Conservation (phyloP, 2,113 vertebrate species). For the Indicator indicator region DNA sequence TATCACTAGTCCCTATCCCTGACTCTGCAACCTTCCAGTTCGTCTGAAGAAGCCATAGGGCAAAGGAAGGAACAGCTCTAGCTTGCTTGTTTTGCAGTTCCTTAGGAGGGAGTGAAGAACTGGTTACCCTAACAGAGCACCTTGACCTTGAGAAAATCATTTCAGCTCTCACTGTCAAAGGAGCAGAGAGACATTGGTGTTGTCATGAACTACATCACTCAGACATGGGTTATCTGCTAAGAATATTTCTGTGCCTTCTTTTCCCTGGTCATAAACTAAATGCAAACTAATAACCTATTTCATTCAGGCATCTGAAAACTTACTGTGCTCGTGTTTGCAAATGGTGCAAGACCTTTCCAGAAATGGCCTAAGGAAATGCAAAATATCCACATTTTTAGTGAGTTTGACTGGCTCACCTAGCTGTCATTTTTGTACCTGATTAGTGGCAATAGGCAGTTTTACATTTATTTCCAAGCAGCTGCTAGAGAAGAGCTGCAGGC, state of each 20-base stretch:
- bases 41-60: background rate
- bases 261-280: background rate
- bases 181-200: background rate
- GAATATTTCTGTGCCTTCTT: background rate
- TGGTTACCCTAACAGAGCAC: background rate
- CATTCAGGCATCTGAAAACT: background rate
- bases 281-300: background rate
- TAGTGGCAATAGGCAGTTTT: conserved; percentile 10
- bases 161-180: background rate
- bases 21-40: background rate
- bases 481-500: conserved; percentile 34
- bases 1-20: background rate
- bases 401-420: background rate
- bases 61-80: background rate
- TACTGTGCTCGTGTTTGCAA: background rate
- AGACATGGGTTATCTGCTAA: background rate
- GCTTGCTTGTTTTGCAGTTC: background rate
- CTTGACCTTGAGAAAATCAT: background rate
- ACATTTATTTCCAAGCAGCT: conserved; percentile 37
- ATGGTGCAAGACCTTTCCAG: background rate
- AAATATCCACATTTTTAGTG: background rate
- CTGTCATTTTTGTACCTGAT: conserved; percentile 17
- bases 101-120: background rate
- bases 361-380: conserved; percentile 30
- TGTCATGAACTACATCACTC: background rate